Conservation (phyloP, 2,797 vertebrate species). For the Helicolenus hilgendorfi region DNA sequence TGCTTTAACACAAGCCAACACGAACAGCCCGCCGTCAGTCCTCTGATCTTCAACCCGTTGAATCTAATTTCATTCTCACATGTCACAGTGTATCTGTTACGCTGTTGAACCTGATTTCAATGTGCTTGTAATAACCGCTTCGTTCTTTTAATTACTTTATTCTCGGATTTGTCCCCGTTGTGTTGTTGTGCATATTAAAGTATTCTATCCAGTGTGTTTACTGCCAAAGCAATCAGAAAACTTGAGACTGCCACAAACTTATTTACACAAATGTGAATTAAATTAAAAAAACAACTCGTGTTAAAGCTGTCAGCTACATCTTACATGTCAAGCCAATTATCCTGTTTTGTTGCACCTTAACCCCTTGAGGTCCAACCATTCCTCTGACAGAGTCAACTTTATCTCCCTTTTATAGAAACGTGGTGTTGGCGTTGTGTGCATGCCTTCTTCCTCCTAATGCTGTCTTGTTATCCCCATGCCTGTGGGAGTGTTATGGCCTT, state of each 20-base stretch:
- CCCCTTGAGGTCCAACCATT: neutral
- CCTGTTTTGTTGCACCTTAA: constrained; percentile 9
- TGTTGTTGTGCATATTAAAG: neutral
- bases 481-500: constrained; percentile 45
- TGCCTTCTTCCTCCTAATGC: constrained; percentile 10
- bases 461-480: constrained; percentile 36
- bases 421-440: neutral
- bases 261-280: neutral
- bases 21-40: constrained; percentile 37
- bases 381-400: neutral
- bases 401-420: neutral
- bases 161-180: neutral
- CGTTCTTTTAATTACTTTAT: neutral
- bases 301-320: neutral
- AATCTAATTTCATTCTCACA: constrained; percentile 25
- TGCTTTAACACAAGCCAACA: constrained; percentile 31
- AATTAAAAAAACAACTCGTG: neutral
- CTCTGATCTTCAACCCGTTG: constrained; percentile 39
- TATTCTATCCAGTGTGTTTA: neutral
- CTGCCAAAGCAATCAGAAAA: neutral
- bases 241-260: neutral
- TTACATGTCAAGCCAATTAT: constrained; percentile 40
- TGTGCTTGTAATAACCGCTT: neutral
- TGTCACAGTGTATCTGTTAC: neutral
- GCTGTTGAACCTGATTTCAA: neutral